A percentile compares a stretch with the other conserved stretches of the same genome.
phyloP scores from a whole-genome alignment of 1,140 invertebrate species.

The Caenorhabditis remanei region DNA sequence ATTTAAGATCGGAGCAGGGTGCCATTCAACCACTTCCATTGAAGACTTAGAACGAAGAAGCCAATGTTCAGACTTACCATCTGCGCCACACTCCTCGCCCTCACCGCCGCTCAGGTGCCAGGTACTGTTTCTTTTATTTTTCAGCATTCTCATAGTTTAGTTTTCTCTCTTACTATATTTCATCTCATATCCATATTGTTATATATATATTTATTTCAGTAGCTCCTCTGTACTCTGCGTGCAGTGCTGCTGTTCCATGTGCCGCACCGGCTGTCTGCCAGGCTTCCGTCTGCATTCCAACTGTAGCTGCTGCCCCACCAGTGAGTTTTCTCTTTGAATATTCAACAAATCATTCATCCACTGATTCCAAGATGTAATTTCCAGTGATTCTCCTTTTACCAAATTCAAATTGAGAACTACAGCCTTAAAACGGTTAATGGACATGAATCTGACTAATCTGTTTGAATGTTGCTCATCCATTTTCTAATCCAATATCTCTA shows the following conservation, averaged over 20 bases:
- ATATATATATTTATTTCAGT: background rate
- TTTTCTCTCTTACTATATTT: background rate
- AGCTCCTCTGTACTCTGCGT: constrained; percentile 68
- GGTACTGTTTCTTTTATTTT: constrained; percentile 8
- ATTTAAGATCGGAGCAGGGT: constrained; percentile 23
- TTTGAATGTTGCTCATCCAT: background rate
- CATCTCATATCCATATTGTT: background rate
- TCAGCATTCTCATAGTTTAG: background rate
- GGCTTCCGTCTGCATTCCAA: constrained; percentile 64
- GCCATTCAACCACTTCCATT: constrained; percentile 49
- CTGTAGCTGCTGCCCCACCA: constrained; percentile 38
- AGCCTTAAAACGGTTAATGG: no score
- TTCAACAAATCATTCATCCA: background rate
- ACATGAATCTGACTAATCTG: no score
- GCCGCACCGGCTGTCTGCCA: constrained; percentile 67
- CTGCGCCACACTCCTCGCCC: constrained; percentile 59
- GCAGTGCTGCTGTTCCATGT: constrained; percentile 64
- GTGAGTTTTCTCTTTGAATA: constrained; percentile 38
- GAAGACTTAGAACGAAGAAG: constrained; percentile 39
- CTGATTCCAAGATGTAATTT: no score
- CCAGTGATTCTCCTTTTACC: no score
- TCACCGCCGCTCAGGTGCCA: constrained; percentile 51
- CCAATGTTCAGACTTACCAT: constrained; percentile 60
- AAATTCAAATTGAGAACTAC: no score
- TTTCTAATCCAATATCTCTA: background rate